Conservation (phyloP, 2,888 invertebrate species). For the Nomada fucata region DNA sequence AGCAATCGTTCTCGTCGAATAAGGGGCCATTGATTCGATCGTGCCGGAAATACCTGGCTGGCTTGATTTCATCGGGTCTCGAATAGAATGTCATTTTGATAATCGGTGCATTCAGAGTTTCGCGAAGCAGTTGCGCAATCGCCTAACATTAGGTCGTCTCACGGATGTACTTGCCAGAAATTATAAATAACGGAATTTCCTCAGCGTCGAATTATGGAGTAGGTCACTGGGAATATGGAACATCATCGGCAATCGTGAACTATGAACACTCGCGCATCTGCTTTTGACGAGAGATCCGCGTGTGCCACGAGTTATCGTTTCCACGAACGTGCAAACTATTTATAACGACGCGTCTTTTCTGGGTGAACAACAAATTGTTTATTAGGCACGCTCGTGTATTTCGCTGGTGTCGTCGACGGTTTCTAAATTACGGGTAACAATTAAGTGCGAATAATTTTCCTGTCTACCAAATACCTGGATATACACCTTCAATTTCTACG, state of each 20-base stretch:
- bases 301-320: neutral
- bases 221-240: slow-evolving; percentile 69
- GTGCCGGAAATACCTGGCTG: neutral
- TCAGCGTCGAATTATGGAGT: slow-evolving; percentile 73
- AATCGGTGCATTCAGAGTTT: slow-evolving; percentile 60
- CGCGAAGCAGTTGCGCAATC: slow-evolving; percentile 73
- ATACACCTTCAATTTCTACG: neutral
- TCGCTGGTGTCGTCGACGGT: neutral
- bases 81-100: slow-evolving; percentile 32
- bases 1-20: neutral
- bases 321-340: slow-evolving; percentile 9
- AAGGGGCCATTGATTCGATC: neutral
- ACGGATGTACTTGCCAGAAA: slow-evolving; percentile 80
- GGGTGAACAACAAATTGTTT: neutral
- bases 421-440: neutral
- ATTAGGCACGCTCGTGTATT: neutral
- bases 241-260: slow-evolving; percentile 63
- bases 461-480: neutral
- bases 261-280: neutral
- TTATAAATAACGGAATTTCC: slow-evolving; percentile 82
- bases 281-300: neutral
- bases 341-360: neutral
- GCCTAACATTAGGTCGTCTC: slow-evolving; percentile 77
- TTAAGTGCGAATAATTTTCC: neutral
- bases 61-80: slow-evolving; percentile 12